Evolutionary conservation across 2,888 invertebrate genomes (phyloP).

Genomic region (Amblyjoppa fuscipennis): DNA sequence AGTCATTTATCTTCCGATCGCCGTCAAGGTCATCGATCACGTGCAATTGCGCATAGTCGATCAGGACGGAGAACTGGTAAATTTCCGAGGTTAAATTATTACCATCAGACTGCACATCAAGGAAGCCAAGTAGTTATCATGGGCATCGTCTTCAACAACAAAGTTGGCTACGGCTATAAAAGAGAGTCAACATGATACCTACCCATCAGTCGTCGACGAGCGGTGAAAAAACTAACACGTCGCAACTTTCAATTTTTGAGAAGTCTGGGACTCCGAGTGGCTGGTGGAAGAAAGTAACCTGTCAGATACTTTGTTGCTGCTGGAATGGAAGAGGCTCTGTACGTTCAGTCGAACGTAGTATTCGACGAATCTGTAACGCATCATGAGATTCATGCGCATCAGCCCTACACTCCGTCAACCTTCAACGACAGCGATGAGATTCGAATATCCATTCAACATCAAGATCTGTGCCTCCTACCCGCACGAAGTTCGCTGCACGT

Average conservation of each 20-base stretch:
- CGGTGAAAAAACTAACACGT: constrained; percentile 40
- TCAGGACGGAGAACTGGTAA: constrained; percentile 62
- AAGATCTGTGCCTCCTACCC: constrained; percentile 59
- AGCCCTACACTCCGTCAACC: constrained; percentile 54
- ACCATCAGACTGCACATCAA: constrained; percentile 70
- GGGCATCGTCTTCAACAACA: constrained; percentile 40
- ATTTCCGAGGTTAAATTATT: constrained; percentile 71
- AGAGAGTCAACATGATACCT: constrained; percentile 35
- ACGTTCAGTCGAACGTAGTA: constrained; percentile 34
- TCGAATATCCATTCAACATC: constrained; percentile 58
- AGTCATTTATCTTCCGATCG: constrained; percentile 65
- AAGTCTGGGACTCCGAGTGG: constrained; percentile 50
- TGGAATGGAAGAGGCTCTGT: constrained; percentile 48
- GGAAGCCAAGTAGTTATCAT: constrained; percentile 16
- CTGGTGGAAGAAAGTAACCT: constrained; percentile 27
- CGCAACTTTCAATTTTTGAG: constrained; percentile 49
- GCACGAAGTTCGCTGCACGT: constrained; percentile 55
- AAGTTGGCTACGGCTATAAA: constrained; percentile 46
- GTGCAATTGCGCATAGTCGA: constrained; percentile 69
- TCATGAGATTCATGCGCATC: constrained; percentile 42
- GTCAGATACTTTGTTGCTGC: constrained; percentile 27
- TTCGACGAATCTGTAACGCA: constrained; percentile 57
- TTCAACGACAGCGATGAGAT: constrained; percentile 65
- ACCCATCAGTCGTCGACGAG: constrained; percentile 44
- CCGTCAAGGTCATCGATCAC: constrained; percentile 57